Evolutionary conservation across 1,140 invertebrate species (phyloP), one percentile per base, ranked within the genome.

Genomic region (Stratiolaelaps scimitus): DNA sequence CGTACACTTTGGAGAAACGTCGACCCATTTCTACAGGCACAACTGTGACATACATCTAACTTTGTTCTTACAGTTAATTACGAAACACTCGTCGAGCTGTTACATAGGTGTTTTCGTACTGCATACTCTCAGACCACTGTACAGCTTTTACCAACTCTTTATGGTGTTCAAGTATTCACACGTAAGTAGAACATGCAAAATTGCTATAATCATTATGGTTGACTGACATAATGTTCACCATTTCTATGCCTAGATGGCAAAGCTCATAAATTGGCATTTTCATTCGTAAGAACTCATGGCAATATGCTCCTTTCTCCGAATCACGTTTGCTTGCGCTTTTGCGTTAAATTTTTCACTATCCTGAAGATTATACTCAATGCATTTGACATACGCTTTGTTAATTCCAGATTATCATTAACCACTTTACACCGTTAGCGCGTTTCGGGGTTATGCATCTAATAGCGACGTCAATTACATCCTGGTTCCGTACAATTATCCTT

Each of bases 101-200:
- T 10, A 40, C 34, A 40, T 40, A 4, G 34, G 34, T 4, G 34
- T 19, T 26, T 10, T 60, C 26, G 53, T 23, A 17, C 72, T 82
- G n/a, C 81, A 84, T 67, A 72, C 84, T 26, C 69, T 84, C 19
- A 80, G 81, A 70, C 83, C 83, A 0, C 72, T 82, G 2, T 85
- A 84, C 73, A 83, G 82, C 43, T 83, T 85, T 70, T 73, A 83
- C 20, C 80, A 84, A 68, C 76, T 85, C 1, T 85, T 80, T 74
- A 83, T 85, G 72, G 82, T 85, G 67, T 85, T 84, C 73, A 85
- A 85, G 73, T 85, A 84, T 72, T 84, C 83, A 2, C 85, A 85
- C 71, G 83, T 85, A 72, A 82, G 81, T 67, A 40, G n/a, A 40
- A 40, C 34, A 10, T 20, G 53, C 26, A 23, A 60, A 34, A 60